Evolutionary conservation across 2,888 invertebrate species (phyloP).

Genomic region (Zootermopsis nevadensis): DNA sequence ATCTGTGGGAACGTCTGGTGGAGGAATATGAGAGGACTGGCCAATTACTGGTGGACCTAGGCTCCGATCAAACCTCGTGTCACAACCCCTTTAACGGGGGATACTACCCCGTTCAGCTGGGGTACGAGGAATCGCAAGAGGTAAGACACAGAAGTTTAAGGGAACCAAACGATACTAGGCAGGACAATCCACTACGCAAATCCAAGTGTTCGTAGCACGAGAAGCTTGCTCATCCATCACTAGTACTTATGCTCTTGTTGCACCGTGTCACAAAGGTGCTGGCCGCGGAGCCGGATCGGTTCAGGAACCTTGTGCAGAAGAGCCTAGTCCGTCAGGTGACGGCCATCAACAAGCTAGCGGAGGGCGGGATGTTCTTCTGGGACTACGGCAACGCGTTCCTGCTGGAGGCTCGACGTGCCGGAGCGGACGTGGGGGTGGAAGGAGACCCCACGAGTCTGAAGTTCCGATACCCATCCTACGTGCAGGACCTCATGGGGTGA

Average conservation of each 20-base stretch:
- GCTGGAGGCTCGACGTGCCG: conserved; percentile 69
- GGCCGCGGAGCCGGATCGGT: conserved; percentile 64
- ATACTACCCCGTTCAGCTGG: conserved; percentile 66
- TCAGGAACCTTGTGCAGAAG: conserved; percentile 66
- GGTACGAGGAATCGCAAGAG: conserved; percentile 63
- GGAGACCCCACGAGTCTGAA: conserved; percentile 5
- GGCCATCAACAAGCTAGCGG: conserved; percentile 67
- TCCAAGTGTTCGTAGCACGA: too few relatives aligned
- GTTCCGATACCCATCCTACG: conserved; percentile 71
- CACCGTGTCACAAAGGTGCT: conserved; percentile 61
- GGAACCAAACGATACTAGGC: neutral
- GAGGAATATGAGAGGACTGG: conserved; percentile 64
- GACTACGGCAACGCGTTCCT: conserved; percentile 75
- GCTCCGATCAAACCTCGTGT: conserved; percentile 72
- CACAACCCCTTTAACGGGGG: conserved; percentile 69
- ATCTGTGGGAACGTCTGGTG: conserved; percentile 66
- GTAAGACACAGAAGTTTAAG: conserved; percentile 48
- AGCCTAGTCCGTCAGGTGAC: conserved; percentile 68
- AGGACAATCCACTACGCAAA: too few relatives aligned
- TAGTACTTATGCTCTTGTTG: too few relatives aligned
- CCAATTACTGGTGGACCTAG: conserved; percentile 63
- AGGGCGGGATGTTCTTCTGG: conserved; percentile 69
- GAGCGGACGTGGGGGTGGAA: conserved; percentile 63
- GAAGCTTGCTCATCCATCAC: too few relatives aligned
- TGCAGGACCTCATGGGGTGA: conserved; percentile 73